Percentiles rank a stretch among this genome's conserved stretches.
Conservation (phyloP, 2,888 invertebrate species). For the Eristalis tenax region DNA sequence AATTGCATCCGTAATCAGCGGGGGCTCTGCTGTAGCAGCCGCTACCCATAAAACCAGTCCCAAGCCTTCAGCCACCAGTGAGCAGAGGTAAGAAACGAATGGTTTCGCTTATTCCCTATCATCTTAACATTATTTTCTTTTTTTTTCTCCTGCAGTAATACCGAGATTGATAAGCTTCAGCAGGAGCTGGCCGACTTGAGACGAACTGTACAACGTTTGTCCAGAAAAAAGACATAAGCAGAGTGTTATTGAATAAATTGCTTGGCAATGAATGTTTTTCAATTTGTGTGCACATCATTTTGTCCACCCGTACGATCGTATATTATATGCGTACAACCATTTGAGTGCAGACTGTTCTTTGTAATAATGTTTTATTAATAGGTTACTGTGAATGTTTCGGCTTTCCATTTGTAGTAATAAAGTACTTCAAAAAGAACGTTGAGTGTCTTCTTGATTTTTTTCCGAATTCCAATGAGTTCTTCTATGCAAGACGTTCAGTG, state of each 20-base stretch:
- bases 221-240: conserved; percentile 69
- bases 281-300: background rate
- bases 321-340: background rate
- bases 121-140: background rate
- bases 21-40: conserved; percentile 57
- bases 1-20: conserved; percentile 75
- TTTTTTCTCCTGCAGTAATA: conserved; percentile 9
- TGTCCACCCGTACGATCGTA: background rate
- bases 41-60: conserved; percentile 3
- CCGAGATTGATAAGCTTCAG: conserved; percentile 75
- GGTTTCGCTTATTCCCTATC: background rate
- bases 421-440: background rate
- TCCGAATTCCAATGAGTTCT: no score
- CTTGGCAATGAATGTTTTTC: background rate
- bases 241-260: background rate
- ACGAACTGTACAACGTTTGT: conserved; percentile 76
- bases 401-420: background rate
- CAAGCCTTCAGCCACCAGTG: background rate
- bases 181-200: conserved; percentile 76
- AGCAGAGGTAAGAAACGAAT: conserved; percentile 1
- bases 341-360: background rate
- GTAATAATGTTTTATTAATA: background rate
- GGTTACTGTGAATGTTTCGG: background rate
- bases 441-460: background rate
- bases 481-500: no score